Evolutionary conservation across 2,888 invertebrate genomes (phyloP).

Genomic region (Pinctada fucata): DNA sequence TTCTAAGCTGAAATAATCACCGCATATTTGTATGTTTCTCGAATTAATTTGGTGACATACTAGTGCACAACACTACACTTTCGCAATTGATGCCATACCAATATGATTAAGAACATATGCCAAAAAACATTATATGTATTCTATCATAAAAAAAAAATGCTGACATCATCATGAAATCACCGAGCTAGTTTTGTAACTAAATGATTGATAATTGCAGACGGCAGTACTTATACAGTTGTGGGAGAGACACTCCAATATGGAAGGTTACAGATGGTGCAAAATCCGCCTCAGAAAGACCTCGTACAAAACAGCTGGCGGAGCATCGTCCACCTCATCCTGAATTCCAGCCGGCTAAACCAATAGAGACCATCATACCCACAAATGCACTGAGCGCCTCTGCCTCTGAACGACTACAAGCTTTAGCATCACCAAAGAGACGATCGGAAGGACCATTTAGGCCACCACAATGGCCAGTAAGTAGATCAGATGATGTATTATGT

Average conservation of each 20-base stretch:
- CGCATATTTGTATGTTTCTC: too few species aligned
- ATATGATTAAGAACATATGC: too few species aligned
- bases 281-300: slow-evolving; percentile 48
- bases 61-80: too few species aligned
- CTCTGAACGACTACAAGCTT: slow-evolving; percentile 53
- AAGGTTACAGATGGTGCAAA: slow-evolving; percentile 44
- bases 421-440: slow-evolving; percentile 65
- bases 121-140: too few species aligned
- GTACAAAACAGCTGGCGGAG: slow-evolving; percentile 48
- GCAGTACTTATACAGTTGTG: slow-evolving; percentile 61
- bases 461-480: slow-evolving; percentile 68
- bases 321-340: slow-evolving; percentile 54
- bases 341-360: slow-evolving; percentile 55
- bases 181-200: not conserved
- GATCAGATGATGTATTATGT: not conserved
- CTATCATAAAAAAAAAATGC: too few species aligned
- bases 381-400: slow-evolving; percentile 57
- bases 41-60: too few species aligned
- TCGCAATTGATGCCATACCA: too few species aligned
- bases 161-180: too few species aligned
- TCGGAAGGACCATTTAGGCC: slow-evolving; percentile 67
- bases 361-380: slow-evolving; percentile 59
- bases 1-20: too few species aligned
- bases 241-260: slow-evolving; percentile 59
- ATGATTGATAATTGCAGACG: slow-evolving; percentile 45